These are phyloP conservation scores for Istiophorus platypterus DNA, from an alignment of 2,113 vertebrate genomes.

Conservation along the genomic window DNA sequence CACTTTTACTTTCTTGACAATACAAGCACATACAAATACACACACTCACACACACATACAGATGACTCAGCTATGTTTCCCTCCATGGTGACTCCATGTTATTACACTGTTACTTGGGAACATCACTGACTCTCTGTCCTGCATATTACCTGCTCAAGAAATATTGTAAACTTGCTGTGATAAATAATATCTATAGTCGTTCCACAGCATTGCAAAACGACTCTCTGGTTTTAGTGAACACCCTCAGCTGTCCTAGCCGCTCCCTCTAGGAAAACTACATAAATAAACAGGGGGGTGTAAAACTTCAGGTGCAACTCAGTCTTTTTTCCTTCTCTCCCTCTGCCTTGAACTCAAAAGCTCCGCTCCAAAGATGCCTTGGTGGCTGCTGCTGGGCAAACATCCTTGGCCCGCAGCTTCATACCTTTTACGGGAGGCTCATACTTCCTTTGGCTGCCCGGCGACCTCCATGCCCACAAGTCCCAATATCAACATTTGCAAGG, in stretches of 20 bases:
- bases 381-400: slow-evolving; percentile 55
- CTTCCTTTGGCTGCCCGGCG: slow-evolving; percentile 38
- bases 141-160: background rate
- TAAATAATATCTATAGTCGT: background rate
- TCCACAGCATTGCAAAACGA: background rate
- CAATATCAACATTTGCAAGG: slow-evolving; percentile 65
- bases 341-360: slow-evolving; percentile 39
- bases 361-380: slow-evolving; percentile 40
- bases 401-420: slow-evolving; percentile 20
- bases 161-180: background rate
- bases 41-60: slow-evolving; percentile 4
- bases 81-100: too few species aligned
- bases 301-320: slow-evolving; percentile 61
- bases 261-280: slow-evolving; percentile 52
- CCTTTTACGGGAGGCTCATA: slow-evolving; percentile 33
- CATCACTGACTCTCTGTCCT: background rate
- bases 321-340: slow-evolving; percentile 22
- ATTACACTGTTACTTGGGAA: too few species aligned
- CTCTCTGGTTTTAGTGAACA: background rate
- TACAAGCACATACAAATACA: background rate
- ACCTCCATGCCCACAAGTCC: slow-evolving; percentile 55
- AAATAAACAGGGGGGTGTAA: slow-evolving; percentile 40
- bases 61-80: too few species aligned
- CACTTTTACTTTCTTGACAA: slow-evolving; percentile 14
- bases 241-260: background rate